Conservation (phyloP, 2,888 invertebrate genomes). For the Drosophila diplacantha region DNA sequence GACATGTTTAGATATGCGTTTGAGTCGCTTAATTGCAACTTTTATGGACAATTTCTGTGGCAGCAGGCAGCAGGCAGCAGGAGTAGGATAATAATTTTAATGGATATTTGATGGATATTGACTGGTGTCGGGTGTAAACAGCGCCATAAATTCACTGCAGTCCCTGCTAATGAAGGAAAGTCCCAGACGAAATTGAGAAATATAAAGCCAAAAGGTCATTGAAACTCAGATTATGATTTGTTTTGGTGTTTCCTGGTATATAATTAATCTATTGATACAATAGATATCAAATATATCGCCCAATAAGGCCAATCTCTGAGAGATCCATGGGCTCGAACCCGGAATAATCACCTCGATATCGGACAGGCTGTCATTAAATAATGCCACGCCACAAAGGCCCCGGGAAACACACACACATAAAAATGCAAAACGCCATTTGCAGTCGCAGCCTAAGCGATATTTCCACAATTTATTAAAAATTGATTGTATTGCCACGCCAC, state of each 20-base stretch:
- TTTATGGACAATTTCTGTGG: constrained; percentile 62
- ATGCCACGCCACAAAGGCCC: constrained; percentile 60
- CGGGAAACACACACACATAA: constrained; percentile 39
- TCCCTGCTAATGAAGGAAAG: constrained; percentile 30
- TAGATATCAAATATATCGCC: background rate
- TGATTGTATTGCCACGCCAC: constrained; percentile 70
- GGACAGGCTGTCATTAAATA: constrained; percentile 62
- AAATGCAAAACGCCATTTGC: constrained; percentile 65
- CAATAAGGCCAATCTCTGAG: background rate
- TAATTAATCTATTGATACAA: background rate
- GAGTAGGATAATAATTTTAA: constrained; percentile 48
- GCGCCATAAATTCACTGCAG: constrained; percentile 51
- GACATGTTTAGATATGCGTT: constrained; percentile 64
- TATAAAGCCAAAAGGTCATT: constrained; percentile 1
- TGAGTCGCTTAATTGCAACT: constrained; percentile 66
- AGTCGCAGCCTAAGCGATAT: constrained; percentile 36
- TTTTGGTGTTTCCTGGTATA: background rate
- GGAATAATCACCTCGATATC: constrained; percentile 41
- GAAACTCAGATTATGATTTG: background rate
- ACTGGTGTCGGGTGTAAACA: constrained; percentile 49
- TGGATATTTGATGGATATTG: constrained; percentile 56
- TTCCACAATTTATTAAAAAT: constrained; percentile 70
- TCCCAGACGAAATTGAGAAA: constrained; percentile 12
- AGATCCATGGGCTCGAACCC: constrained; percentile 13
- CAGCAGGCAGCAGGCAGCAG: constrained; percentile 18